Percentiles rank a stretch among this genome's conserved stretches.
These are phyloP conservation scores for Apamea crenata DNA, from an alignment of 2,888 invertebrate species.

Conservation along the genomic window DNA sequence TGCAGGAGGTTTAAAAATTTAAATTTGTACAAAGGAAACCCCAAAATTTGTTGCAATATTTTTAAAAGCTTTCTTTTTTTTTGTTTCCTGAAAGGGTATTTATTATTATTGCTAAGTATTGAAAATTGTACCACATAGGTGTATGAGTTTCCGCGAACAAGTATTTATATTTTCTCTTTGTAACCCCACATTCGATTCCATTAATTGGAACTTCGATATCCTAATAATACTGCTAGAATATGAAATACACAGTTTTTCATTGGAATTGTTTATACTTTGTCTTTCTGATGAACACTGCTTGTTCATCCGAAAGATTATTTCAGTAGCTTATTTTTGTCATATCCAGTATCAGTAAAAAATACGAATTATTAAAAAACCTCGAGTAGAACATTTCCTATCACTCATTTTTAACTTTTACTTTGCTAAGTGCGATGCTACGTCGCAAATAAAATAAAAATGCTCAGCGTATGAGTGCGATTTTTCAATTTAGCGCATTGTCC, in stretches of 20 bases:
- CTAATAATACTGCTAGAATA: neutral
- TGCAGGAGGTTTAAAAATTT: constrained; percentile 20
- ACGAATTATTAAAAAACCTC: neutral
- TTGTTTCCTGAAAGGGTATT: neutral
- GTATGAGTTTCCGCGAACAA: neutral
- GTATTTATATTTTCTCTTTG: neutral
- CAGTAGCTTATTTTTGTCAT: neutral
- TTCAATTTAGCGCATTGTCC: constrained; percentile 65
- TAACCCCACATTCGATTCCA: neutral
- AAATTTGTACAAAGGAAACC: constrained; percentile 22
- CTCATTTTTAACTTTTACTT: constrained; percentile 7
- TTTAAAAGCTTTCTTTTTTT: constrained; percentile 1
- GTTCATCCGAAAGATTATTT: neutral
- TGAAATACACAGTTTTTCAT: neutral
- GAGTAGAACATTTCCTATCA: neutral
- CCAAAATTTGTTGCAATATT: constrained; percentile 38
- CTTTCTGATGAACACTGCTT: neutral
- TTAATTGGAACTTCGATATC: neutral
- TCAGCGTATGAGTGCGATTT: constrained; percentile 57
- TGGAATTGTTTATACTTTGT: neutral
- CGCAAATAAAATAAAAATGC: constrained; percentile 43
- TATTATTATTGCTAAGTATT: neutral
- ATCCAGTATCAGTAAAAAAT: neutral
- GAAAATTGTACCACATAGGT: neutral
- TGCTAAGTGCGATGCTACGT: constrained; percentile 8